Conservation (phyloP, 2,888 invertebrate genomes). For the Panzeria rudis region DNA sequence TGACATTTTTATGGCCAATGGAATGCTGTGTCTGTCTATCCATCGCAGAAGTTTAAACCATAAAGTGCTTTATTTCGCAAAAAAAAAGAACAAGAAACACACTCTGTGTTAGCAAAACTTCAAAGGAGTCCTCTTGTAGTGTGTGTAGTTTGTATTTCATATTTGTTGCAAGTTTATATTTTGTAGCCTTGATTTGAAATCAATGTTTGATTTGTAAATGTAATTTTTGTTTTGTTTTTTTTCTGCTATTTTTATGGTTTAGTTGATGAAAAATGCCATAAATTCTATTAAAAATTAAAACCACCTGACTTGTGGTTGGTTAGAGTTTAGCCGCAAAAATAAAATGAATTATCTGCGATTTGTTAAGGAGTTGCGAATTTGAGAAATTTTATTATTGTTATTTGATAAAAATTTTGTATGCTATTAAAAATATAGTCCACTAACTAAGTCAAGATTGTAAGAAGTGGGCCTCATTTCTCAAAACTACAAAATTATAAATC, state of each 20-base stretch:
- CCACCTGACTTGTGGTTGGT: constrained; percentile 35
- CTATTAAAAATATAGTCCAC: not conserved
- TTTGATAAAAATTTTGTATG: not conserved
- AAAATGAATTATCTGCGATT: not conserved
- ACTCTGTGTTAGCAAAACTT: constrained; percentile 38
- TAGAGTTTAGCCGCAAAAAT: not conserved
- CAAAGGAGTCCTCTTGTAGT: constrained; percentile 62
- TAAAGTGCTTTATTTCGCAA: constrained; percentile 56
- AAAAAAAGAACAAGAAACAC: not conserved
- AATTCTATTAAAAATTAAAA: constrained; percentile 50
- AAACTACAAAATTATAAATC: too few relatives aligned
- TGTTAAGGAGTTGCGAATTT: constrained; percentile 13
- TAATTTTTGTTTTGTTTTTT: constrained; percentile 1
- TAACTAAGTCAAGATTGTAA: not conserved
- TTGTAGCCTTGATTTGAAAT: constrained; percentile 68
- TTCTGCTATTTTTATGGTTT: constrained; percentile 31
- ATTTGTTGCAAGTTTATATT: constrained; percentile 57
- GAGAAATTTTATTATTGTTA: constrained; percentile 25
- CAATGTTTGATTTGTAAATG: constrained; percentile 67
- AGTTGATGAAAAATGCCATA: constrained; percentile 36
- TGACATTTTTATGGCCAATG: constrained; percentile 82
- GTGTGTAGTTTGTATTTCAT: constrained; percentile 9
- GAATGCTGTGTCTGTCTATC: constrained; percentile 59
- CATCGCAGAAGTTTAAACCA: constrained; percentile 65
- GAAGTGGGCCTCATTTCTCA: not conserved